These are phyloP conservation scores for Euzophera pinguis DNA, from an alignment of 2,888 invertebrate genomes.

Conservation along the genomic window DNA sequence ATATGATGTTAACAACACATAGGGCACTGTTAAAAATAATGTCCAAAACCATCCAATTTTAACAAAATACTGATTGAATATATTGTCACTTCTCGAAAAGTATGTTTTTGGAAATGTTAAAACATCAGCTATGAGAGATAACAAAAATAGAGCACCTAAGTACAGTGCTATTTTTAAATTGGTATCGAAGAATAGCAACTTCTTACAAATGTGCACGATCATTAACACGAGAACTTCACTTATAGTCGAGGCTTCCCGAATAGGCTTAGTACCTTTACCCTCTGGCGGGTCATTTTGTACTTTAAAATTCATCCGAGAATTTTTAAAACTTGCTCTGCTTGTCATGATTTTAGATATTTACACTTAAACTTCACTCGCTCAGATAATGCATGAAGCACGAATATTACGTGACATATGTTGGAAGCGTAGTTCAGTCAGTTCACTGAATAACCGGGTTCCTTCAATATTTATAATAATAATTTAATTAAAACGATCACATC, in stretches of 20 bases:
- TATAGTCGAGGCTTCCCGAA: conserved; percentile 90
- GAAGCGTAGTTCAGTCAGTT: too few species aligned
- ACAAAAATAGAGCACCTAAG: conserved; percentile 88
- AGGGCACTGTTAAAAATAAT: conserved; percentile 86
- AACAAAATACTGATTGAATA: conserved; percentile 96
- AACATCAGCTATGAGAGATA: conserved; percentile 92
- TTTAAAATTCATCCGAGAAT: conserved; percentile 68
- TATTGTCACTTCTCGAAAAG: conserved; percentile 94
- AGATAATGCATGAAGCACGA: too few species aligned
- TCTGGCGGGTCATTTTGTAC: conserved; percentile 64
- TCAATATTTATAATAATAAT: too few species aligned
- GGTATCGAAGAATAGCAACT: conserved; percentile 91
- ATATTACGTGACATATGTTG: too few species aligned
- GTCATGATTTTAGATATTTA: conserved; percentile 45
- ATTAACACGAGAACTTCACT: conserved; percentile 89
- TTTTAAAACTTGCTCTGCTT: conserved; percentile 57
- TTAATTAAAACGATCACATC: too few species aligned
- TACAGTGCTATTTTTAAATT: conserved; percentile 93
- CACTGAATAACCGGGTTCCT: too few species aligned
- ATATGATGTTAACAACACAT: conserved; percentile 88
- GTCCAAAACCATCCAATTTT: conserved; percentile 99
- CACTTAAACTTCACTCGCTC: too few species aligned
- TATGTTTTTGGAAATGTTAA: conserved; percentile 90
- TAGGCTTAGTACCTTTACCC: conserved; percentile 87
- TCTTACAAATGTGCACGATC: conserved; percentile 92